A percentile compares a stretch with the other conserved stretches of the same genome.
phyloP scores from a whole-genome alignment of 2,797 vertebrate species.

The Platyrinchus mystaceus region DNA sequence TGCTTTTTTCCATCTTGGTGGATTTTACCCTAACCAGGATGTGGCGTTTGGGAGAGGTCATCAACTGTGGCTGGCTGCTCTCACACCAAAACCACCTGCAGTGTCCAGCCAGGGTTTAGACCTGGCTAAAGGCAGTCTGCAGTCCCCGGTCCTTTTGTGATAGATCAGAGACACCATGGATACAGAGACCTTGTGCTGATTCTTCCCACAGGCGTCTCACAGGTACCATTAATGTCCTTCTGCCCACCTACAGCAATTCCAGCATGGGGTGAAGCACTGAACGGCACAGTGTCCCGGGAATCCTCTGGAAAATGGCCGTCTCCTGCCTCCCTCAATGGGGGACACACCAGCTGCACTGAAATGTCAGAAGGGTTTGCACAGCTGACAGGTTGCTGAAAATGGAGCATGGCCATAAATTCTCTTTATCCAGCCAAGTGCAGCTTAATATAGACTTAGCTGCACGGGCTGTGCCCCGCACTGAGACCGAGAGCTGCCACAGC shows the following conservation, averaged over 20 bases:
- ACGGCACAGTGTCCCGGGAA: background rate
- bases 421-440: slow-evolving; percentile 60
- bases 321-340: background rate
- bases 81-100: background rate
- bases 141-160: background rate
- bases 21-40: background rate
- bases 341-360: slow-evolving; percentile 76
- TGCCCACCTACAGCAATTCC: accelerated
- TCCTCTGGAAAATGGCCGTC: slow-evolving; percentile 18
- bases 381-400: slow-evolving; percentile 80
- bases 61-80: accelerated
- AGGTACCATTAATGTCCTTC: accelerated
- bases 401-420: slow-evolving; percentile 75
- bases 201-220: background rate
- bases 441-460: slow-evolving; percentile 78
- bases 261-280: accelerated
- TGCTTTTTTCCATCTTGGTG: background rate
- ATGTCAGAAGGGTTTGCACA: slow-evolving; percentile 80
- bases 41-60: background rate
- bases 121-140: background rate
- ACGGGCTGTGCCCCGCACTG: background rate
- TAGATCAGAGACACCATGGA: accelerated
- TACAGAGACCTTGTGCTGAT: background rate
- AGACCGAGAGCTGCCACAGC: background rate
- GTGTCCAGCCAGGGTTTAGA: background rate